A percentile compares a stretch with the other conserved stretches of the same genome.
These are phyloP conservation scores for Falco cherrug DNA, from an alignment of 2,797 vertebrate species.

Conservation along the genomic window DNA sequence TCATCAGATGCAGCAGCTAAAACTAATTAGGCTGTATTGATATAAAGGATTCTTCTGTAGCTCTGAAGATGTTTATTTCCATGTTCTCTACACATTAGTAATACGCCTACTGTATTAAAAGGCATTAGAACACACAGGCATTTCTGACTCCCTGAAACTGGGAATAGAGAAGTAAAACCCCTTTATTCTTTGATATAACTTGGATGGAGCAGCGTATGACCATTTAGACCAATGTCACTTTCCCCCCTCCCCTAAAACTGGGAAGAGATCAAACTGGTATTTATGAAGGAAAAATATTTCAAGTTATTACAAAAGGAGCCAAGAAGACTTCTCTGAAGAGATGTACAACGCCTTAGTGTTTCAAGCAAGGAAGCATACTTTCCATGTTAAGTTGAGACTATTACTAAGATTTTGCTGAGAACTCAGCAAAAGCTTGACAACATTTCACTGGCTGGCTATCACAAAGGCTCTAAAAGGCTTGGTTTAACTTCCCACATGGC, in stretches of 20 bases:
- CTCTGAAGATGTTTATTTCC: background rate
- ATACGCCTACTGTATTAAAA: background rate
- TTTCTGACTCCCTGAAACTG: background rate
- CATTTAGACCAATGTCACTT: background rate
- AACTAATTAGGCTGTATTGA: background rate
- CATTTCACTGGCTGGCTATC: background rate
- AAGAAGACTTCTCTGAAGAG: background rate
- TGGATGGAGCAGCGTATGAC: background rate
- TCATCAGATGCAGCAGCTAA: background rate
- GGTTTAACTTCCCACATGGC: background rate
- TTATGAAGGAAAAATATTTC: background rate
- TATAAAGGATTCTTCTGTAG: background rate
- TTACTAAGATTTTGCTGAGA: background rate
- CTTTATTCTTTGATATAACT: background rate
- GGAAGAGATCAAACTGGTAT: background rate
- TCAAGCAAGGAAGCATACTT: background rate
- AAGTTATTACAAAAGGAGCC: background rate
- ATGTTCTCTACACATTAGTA: background rate
- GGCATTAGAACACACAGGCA: background rate
- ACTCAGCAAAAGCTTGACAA: background rate
- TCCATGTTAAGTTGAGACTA: background rate
- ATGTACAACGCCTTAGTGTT: background rate
- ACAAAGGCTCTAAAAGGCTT: background rate
- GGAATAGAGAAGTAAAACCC: background rate
- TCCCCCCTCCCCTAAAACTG: background rate